Base-by-base conservation (phyloP, 2,797 vertebrate species). In the Pelobates cultripes region DNA sequence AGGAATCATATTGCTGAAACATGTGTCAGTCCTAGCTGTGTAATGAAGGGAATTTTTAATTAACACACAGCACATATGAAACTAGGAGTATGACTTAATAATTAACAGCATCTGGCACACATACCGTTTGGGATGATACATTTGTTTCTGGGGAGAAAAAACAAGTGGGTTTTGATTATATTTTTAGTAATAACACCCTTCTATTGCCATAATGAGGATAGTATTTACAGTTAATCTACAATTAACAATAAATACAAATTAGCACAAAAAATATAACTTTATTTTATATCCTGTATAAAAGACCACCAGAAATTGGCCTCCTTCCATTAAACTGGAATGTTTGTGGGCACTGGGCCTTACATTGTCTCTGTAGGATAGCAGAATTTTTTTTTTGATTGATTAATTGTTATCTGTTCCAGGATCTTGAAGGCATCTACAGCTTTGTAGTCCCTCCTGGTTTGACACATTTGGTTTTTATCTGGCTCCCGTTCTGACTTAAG, bases 1-100 rank as follows among this genome's bases (percentile, higher is more conserved):
- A 47, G 69, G 17, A n/a, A 41, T 43, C 79, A 75, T 81, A 81
- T 81, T 81, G 79, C 68, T 60, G 66, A 75, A 81, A 47, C 79
- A 75, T 81, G 73, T 71, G 80, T 81, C 57, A 70, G 57, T 40
- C 13, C 45, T 60, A 42, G 68, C 57, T 66, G 43, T 70, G 15
- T 43, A 71, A 51, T 70, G 66, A 76, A 12, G 44, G 41, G 17
- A 66, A 40, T 77, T 70, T 70, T 76, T 77, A 76, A 81, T 81
- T 81, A 77, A 43, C 40, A 43, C 7, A 60, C 57, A 70, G 67
- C 57, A 45, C 57, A 72, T 43, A 76, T 72, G 47, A 70, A 43
- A 51, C 15, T 61, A 51, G 75, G 57, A 81, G 12, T 28, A 63
- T 51, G 66, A 15, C 55, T 75, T 81, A 70, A 81, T 81, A 70